Conservation (phyloP, 2,888 invertebrate genomes). For the Emmelina monodactyla region DNA sequence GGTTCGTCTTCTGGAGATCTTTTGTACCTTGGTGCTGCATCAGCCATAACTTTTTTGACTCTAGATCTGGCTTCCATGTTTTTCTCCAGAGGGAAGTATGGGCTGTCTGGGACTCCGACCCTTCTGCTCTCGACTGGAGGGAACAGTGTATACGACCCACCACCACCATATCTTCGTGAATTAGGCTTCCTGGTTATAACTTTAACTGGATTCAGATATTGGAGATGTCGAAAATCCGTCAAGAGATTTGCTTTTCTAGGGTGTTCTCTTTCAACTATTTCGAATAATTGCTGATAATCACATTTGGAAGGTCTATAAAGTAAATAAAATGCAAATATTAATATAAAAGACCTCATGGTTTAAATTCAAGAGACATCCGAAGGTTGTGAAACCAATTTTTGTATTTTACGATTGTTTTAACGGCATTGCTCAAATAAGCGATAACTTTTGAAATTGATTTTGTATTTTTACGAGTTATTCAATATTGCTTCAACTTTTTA, state of each 20-base stretch:
- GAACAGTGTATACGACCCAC: constrained; percentile 31
- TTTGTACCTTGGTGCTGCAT: constrained; percentile 19
- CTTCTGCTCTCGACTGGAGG: constrained; percentile 16
- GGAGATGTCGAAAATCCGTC: too few relatives aligned
- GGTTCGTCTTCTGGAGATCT: too few relatives aligned
- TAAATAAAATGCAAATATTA: not conserved
- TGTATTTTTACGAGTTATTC: too few relatives aligned
- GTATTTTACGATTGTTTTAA: constrained; percentile 20
- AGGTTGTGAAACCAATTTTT: constrained; percentile 9
- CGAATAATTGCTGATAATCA: too few relatives aligned
- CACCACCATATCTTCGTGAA: too few relatives aligned
- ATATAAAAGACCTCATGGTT: not conserved
- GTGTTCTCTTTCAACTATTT: too few relatives aligned
- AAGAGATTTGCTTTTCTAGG: too few relatives aligned
- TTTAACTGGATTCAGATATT: too few relatives aligned
- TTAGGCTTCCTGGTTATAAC: too few relatives aligned
- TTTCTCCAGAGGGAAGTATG: constrained; percentile 24
- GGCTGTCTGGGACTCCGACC: constrained; percentile 25
- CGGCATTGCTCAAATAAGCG: constrained; percentile 20
- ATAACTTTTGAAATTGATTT: constrained; percentile 24
- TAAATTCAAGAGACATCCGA: not conserved
- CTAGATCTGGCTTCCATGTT: constrained; percentile 21
- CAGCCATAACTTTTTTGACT: constrained; percentile 31
- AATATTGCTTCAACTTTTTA: too few relatives aligned
- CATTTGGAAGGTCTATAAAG: too few relatives aligned